phyloP scores from a whole-genome alignment of 2,888 invertebrate species.

The Galerucella pusilla region DNA sequence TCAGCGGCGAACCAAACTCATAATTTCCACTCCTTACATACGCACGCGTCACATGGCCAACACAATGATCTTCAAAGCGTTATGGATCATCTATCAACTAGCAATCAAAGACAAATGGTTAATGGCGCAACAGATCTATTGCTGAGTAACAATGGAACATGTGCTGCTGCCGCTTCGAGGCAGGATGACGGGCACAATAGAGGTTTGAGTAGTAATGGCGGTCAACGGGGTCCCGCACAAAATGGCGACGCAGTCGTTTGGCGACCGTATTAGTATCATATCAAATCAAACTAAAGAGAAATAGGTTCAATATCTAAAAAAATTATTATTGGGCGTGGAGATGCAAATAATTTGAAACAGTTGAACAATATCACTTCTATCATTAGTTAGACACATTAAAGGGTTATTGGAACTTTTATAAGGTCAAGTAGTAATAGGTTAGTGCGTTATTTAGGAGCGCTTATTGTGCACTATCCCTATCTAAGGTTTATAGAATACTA shows the following conservation, averaged over 20 bases:
- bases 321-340: slow-evolving; percentile 45
- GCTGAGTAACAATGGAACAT: slow-evolving; percentile 70
- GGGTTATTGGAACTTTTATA: too few relatives aligned
- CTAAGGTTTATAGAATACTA: too few relatives aligned
- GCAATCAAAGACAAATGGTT: slow-evolving; percentile 67
- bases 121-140: slow-evolving; percentile 65
- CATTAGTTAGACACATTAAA: too few relatives aligned
- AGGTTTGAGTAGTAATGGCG: slow-evolving; percentile 60
- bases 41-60: slow-evolving; percentile 70
- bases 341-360: background rate
- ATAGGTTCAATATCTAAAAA: background rate
- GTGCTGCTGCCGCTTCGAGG: slow-evolving; percentile 71
- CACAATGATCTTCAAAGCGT: slow-evolving; percentile 79
- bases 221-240: slow-evolving; percentile 72
- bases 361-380: background rate
- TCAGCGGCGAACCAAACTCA: slow-evolving; percentile 82
- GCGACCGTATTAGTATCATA: slow-evolving; percentile 75
- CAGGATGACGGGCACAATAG: slow-evolving; percentile 67
- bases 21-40: slow-evolving; percentile 76
- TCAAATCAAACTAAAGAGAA: background rate
- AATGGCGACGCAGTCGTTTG: slow-evolving; percentile 77
- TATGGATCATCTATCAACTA: slow-evolving; percentile 80
- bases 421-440: too few relatives aligned
- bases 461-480: too few relatives aligned
- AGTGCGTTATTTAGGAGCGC: too few relatives aligned